Evolutionary conservation across 2,888 invertebrate genomes (phyloP).

Genomic region (Alentia gelatinosa): DNA sequence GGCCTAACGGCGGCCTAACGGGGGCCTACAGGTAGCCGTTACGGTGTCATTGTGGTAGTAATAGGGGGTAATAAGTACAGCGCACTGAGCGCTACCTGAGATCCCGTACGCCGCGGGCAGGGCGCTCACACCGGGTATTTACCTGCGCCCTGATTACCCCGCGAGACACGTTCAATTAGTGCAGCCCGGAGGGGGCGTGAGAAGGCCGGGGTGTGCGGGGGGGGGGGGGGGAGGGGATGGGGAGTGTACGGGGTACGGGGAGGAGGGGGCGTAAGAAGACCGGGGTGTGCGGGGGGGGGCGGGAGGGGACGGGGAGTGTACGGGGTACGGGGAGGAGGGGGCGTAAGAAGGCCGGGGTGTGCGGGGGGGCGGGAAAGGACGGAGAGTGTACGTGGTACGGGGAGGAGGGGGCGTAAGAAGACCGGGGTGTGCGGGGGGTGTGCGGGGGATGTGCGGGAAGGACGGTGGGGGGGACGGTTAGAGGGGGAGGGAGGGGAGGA

Average conservation of each 20-base stretch:
- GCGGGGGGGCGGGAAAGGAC: not conserved
- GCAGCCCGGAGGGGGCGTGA: not conserved
- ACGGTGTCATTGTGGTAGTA: constrained; percentile 27
- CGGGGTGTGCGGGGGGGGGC: not conserved
- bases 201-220: not conserved
- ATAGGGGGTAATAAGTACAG: constrained; percentile 40
- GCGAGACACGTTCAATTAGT: constrained; percentile 41
- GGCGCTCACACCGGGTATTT: not conserved
- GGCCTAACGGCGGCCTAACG: not conserved
- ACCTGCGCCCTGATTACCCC: not conserved
- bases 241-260: not conserved
- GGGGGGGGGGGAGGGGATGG: not conserved
- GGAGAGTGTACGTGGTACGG: not conserved
- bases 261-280: not conserved
- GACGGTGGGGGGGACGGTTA: not conserved
- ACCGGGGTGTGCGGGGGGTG: not conserved
- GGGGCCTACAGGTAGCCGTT: constrained; percentile 25
- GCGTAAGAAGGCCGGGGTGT: too few species aligned
- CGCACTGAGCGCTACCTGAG: not conserved
- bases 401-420: not conserved
- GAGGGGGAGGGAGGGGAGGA: not conserved
- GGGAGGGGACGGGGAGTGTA: too few species aligned
- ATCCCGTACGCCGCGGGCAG: not conserved
- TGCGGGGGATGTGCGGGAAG: too few species aligned
- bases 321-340: not conserved